These are phyloP conservation scores for Limnodromus scolopaceus DNA, from an alignment of 2,797 vertebrate species.

Conservation along the genomic window DNA sequence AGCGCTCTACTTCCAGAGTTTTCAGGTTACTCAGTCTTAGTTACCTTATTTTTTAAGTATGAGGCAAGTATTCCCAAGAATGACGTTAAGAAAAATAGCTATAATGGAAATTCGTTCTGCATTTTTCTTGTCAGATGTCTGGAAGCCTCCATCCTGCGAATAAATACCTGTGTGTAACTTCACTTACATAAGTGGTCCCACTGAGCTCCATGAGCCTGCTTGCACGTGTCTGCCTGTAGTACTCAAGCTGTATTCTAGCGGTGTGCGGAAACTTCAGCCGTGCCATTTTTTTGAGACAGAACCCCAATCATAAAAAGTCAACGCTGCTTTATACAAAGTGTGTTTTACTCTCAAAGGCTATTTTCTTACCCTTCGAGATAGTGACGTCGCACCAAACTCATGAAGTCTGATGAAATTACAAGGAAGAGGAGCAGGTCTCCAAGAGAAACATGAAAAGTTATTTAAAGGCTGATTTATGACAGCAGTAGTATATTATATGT, in stretches of 20 bases:
- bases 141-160: neutral
- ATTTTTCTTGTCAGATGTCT: neutral
- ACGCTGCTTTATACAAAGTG: neutral
- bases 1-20: neutral
- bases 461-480: neutral
- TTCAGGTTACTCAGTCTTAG: neutral
- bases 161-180: neutral
- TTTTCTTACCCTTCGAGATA: neutral
- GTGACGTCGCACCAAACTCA: neutral
- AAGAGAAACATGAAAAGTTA: neutral
- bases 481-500: neutral
- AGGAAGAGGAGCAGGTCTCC: neutral
- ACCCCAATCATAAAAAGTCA: neutral
- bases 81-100: neutral
- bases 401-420: neutral
- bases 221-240: neutral
- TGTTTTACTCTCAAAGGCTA: neutral
- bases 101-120: neutral
- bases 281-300: neutral
- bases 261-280: neutral
- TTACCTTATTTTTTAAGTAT: neutral
- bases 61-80: neutral
- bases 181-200: neutral
- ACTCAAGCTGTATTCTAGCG: neutral
- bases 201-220: neutral